A percentile compares a stretch with the other conserved stretches of the same genome.
Evolutionary conservation across 2,113 vertebrate species (phyloP).

Genomic region (Caranx ignobilis): DNA sequence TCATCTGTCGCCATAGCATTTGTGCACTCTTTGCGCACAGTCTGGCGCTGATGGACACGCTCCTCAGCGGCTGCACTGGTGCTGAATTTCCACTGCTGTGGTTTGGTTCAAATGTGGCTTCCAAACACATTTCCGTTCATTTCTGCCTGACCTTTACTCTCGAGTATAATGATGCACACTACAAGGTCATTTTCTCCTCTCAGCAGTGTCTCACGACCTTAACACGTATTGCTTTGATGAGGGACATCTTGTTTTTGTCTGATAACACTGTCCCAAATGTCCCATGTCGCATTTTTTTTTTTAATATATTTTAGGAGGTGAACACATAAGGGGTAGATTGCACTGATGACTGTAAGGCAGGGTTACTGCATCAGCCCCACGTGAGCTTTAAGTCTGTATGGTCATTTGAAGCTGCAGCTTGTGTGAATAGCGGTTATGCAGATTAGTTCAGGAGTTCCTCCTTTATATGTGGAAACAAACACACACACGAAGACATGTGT

Average conservation of each 20-base stretch:
- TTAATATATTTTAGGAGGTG: neutral
- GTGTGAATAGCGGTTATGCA: neutral
- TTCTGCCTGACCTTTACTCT: constrained; percentile 27
- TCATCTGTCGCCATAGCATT: neutral
- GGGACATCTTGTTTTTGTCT: neutral
- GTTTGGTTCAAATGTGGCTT: constrained; percentile 15
- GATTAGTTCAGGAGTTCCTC: neutral
- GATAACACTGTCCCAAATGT: neutral
- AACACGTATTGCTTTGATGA: neutral
- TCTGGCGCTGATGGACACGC: neutral
- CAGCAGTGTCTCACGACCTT: neutral
- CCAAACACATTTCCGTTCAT: neutral
- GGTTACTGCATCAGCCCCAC: neutral
- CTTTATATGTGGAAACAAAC: neutral
- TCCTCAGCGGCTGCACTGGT: neutral
- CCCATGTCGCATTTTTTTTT: neutral
- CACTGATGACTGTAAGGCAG: no score
- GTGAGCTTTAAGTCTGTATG: neutral
- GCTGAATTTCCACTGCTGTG: neutral
- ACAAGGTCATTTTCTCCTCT: neutral
- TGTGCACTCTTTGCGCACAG: neutral
- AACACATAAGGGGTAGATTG: neutral
- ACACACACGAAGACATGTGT: neutral
- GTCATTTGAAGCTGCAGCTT: neutral
- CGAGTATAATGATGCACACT: neutral